Conservation (phyloP, 1,140 invertebrate genomes). For the Acromyrmex echinatior region DNA sequence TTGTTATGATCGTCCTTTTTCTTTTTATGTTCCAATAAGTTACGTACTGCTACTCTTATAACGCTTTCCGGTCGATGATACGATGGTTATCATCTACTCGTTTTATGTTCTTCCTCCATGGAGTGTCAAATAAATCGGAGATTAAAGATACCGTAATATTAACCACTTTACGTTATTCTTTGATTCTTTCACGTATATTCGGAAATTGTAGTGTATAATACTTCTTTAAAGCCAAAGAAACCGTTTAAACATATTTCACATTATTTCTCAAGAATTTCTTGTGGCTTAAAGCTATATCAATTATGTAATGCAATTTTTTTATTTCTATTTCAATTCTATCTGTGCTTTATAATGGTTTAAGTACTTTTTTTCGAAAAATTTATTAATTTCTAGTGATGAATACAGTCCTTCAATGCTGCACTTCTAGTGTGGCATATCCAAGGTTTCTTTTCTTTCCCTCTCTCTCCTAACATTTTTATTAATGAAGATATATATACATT, state of each 20-base stretch:
- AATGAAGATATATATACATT: too few relatives aligned
- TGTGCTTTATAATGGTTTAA: background rate
- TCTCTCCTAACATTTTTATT: too few relatives aligned
- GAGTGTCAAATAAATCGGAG: constrained; percentile 58
- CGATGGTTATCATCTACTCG: constrained; percentile 17
- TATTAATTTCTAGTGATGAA: background rate
- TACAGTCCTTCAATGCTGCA: background rate
- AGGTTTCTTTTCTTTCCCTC: too few relatives aligned
- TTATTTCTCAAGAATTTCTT: background rate
- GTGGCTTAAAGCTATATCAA: background rate
- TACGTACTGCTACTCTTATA: constrained; percentile 31
- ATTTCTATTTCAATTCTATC: background rate
- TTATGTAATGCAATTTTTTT: too few relatives aligned
- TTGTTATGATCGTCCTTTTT: constrained; percentile 41
- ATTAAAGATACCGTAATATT: constrained; percentile 43
- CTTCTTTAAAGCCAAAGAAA: background rate
- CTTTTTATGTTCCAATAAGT: constrained; percentile 51
- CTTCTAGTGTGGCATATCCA: too few relatives aligned
- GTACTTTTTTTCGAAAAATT: background rate
- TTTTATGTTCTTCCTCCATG: background rate
- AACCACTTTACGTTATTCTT: background rate
- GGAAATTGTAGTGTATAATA: background rate
- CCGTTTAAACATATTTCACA: background rate
- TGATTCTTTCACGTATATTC: background rate
- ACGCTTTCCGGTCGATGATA: background rate